Evolutionary conservation across 2,888 invertebrate species (phyloP).

Genomic region (Alsophila aescularia): DNA sequence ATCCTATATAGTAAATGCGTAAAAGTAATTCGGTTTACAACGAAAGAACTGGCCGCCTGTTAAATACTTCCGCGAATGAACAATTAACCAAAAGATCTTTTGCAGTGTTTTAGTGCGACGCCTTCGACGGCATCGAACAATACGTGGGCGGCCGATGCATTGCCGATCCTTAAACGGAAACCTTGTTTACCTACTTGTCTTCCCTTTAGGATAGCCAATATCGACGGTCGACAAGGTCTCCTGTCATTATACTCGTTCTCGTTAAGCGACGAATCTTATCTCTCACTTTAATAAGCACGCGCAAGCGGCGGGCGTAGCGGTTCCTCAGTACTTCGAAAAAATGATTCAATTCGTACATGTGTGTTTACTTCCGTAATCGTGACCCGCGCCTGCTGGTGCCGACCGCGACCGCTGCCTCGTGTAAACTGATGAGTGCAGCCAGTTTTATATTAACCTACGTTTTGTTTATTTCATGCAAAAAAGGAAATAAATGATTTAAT

Average conservation of each 20-base stretch:
- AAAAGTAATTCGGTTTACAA: conserved; percentile 51
- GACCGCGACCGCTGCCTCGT: conserved; percentile 41
- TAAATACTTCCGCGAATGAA: conserved; percentile 76
- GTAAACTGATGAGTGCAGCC: conserved; percentile 59
- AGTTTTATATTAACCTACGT: conserved; percentile 32
- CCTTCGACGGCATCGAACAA: conserved; percentile 68
- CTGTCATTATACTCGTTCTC: conserved; percentile 60
- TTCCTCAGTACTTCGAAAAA: conserved; percentile 55
- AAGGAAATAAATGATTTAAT: conserved; percentile 70
- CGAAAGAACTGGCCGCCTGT: conserved; percentile 47
- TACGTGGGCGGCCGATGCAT: conserved; percentile 80
- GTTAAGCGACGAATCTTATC: conserved; percentile 60
- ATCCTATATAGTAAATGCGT: conserved; percentile 5
- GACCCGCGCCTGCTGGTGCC: conserved; percentile 52
- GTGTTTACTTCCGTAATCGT: conserved; percentile 70
- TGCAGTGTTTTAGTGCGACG: conserved; percentile 72
- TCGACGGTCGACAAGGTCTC: conserved; percentile 64
- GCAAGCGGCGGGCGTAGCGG: conserved; percentile 43
- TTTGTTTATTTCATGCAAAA: conserved; percentile 59
- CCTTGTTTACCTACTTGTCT: conserved; percentile 77
- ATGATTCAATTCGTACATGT: conserved; percentile 58
- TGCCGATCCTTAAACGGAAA: conserved; percentile 73
- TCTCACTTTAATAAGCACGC: conserved; percentile 57
- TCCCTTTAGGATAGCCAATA: conserved; percentile 73
- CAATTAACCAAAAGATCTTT: conserved; percentile 72